Conservation (phyloP, 1,140 invertebrate genomes). For the Wasmannia auropunctata region DNA sequence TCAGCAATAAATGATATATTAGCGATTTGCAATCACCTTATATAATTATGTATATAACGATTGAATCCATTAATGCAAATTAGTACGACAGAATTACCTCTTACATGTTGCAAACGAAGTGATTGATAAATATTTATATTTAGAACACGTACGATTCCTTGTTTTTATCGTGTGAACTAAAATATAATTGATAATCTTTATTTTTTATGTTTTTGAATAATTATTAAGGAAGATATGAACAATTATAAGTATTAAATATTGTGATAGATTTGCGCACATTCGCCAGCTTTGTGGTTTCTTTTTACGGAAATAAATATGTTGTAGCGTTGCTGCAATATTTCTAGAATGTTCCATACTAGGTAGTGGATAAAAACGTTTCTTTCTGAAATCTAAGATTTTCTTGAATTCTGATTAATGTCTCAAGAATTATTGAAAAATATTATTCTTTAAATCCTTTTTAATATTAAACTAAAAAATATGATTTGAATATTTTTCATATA, state of each 20-base stretch:
- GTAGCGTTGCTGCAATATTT: no score
- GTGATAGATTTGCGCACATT: background rate
- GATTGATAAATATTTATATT: conserved; percentile 41
- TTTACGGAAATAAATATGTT: no score
- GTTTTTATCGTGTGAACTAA: background rate
- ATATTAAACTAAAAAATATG: no score
- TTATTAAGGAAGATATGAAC: background rate
- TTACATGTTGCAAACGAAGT: background rate
- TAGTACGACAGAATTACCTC: background rate
- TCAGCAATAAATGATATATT: background rate
- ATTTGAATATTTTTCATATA: no score
- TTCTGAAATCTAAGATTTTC: no score
- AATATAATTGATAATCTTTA: background rate
- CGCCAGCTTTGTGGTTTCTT: background rate
- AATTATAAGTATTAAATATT: background rate
- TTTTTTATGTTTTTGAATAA: background rate
- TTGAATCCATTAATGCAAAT: conserved; percentile 17
- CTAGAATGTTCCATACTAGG: no score
- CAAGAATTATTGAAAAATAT: no score
- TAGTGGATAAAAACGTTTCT: no score
- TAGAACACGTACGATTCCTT: background rate
- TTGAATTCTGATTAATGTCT: no score
- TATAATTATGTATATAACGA: background rate
- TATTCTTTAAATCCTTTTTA: no score
- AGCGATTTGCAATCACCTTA: background rate